A percentile compares a stretch with the other conserved stretches of the same genome.
phyloP scores from a whole-genome alignment of 2,113 vertebrate genomes.

The Arvicanthis niloticus region DNA sequence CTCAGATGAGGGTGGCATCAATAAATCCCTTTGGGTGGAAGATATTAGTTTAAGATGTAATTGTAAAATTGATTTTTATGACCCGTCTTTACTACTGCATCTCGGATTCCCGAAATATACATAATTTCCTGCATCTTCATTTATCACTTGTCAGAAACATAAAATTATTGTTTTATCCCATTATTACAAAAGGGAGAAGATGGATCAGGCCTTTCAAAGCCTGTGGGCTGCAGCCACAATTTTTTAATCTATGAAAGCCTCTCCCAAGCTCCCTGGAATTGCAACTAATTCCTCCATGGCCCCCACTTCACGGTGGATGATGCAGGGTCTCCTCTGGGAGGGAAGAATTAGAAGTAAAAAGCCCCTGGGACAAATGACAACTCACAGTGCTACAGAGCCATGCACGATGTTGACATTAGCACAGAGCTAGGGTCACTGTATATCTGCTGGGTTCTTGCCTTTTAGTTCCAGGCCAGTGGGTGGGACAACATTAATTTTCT shows the following conservation, averaged over 20 bases:
- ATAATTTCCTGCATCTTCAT: constrained; percentile 64
- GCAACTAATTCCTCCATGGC: not conserved
- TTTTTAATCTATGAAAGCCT: constrained; percentile 41
- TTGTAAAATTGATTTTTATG: constrained; percentile 74
- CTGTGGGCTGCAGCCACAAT: constrained; percentile 49
- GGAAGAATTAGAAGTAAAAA: not conserved
- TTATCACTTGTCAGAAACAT: constrained; percentile 77
- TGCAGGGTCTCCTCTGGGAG: constrained; percentile 62
- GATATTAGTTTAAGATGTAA: constrained; percentile 61
- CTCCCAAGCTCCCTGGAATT: constrained; percentile 1
- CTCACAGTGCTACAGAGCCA: fast-evolving
- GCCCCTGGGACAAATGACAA: fast-evolving
- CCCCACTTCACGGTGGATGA: not conserved
- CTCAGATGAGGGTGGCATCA: constrained; percentile 49
- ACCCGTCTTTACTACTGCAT: constrained; percentile 30
- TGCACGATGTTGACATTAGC: fast-evolving
- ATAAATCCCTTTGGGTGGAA: constrained; percentile 47
- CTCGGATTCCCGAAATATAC: constrained; percentile 64
- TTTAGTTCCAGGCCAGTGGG: fast-evolving
- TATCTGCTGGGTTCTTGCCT: fast-evolving
- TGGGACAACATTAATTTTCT: too few relatives aligned
- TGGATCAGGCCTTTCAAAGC: constrained; percentile 73
- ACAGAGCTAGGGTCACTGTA: fast-evolving
- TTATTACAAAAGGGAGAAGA: constrained; percentile 72
- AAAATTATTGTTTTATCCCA: constrained; percentile 47